Percentiles rank a stretch among this genome's conserved stretches.
phyloP scores from a whole-genome alignment of 2,888 invertebrate genomes.

The Epinotia bilunana region DNA sequence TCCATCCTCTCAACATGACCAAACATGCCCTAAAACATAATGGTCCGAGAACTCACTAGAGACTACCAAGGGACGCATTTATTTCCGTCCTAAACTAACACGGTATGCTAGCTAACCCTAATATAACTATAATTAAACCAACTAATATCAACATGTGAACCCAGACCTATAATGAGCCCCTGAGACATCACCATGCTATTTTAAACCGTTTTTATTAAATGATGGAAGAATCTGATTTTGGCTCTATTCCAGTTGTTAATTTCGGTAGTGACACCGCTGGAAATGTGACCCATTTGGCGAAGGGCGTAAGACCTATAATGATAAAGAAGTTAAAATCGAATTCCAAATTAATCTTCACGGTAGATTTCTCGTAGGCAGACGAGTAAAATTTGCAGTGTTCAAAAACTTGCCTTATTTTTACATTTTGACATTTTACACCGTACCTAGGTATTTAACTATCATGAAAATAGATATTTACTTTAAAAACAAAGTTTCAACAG shows the following conservation, averaged over 20 bases:
- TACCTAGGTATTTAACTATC: too few relatives aligned
- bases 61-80: not conserved
- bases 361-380: conserved; percentile 22
- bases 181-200: conserved; percentile 28
- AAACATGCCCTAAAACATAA: too few relatives aligned
- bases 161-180: conserved; percentile 24
- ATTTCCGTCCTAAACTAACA: not conserved
- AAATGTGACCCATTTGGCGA: conserved; percentile 15
- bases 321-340: not conserved
- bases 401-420: not conserved
- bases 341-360: conserved; percentile 12
- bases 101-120: not conserved
- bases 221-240: conserved; percentile 37
- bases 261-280: conserved; percentile 21
- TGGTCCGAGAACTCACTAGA: not conserved
- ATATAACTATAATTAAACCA: conserved; percentile 7
- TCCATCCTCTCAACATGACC: too few relatives aligned
- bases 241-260: conserved; percentile 29
- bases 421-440: too few relatives aligned
- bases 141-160: conserved; percentile 23
- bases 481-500: too few relatives aligned
- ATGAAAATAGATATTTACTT: too few relatives aligned
- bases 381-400: conserved; percentile 25
- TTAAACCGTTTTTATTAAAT: conserved; percentile 33
- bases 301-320: conserved; percentile 20